These are phyloP conservation scores for Carabus problematicus DNA, from an alignment of 2,888 invertebrate species.

Conservation along the genomic window DNA sequence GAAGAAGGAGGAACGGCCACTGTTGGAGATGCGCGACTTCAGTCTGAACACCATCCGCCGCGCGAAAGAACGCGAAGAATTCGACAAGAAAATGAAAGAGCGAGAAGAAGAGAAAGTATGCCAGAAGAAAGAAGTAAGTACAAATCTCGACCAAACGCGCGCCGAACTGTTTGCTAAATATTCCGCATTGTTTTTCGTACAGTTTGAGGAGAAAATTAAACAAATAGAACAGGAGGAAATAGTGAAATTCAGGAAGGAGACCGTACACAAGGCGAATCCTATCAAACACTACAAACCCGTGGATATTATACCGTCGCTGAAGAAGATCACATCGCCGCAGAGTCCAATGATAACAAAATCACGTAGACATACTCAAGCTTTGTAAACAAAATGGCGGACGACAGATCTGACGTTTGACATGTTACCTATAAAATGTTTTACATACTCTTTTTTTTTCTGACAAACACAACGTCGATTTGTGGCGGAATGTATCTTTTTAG, in stretches of 20 bases:
- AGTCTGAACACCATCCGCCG: constrained; percentile 70
- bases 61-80: constrained; percentile 67
- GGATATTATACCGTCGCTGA: constrained; percentile 62
- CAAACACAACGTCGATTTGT: too few relatives aligned
- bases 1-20: constrained; percentile 59
- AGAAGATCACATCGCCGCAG: constrained; percentile 68
- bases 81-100: constrained; percentile 66
- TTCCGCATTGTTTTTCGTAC: constrained; percentile 42
- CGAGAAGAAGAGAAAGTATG: constrained; percentile 62
- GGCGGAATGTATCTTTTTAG: too few relatives aligned
- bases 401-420: too few relatives aligned
- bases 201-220: constrained; percentile 55
- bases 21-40: constrained; percentile 63
- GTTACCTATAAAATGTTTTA: too few relatives aligned
- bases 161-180: not conserved
- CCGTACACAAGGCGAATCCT: constrained; percentile 70
- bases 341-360: constrained; percentile 59
- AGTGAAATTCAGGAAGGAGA: constrained; percentile 63
- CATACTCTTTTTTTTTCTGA: too few relatives aligned
- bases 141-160: too few relatives aligned
- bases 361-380: not conserved
- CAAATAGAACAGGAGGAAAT: constrained; percentile 62
- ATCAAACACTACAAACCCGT: constrained; percentile 63
- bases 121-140: constrained; percentile 51
- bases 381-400: too few relatives aligned